Conservation (phyloP, 2,113 vertebrate species). For the Melanerpes aurifrons region DNA sequence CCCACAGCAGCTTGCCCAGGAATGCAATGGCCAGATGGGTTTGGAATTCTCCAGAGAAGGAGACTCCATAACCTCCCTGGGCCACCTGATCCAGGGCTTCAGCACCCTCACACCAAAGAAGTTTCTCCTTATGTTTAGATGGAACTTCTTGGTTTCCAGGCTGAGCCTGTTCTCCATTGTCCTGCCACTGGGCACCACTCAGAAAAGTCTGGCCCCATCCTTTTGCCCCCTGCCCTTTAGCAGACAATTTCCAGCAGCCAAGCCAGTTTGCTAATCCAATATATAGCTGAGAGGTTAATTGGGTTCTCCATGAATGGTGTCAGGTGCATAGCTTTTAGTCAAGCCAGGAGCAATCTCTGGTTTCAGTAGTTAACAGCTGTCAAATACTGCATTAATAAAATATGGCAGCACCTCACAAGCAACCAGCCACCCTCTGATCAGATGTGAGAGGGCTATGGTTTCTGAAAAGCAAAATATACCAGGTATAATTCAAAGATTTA, state of each 20-base stretch:
- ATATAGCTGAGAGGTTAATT: constrained; percentile 31
- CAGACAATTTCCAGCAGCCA: not conserved
- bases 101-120: too few species aligned
- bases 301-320: constrained; percentile 35
- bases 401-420: constrained; percentile 18
- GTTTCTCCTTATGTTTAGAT: too few species aligned
- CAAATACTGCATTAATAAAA: constrained; percentile 71
- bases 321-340: constrained; percentile 50
- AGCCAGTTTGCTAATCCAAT: constrained; percentile 35
- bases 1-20: too few species aligned
- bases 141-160: too few species aligned
- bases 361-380: constrained; percentile 76
- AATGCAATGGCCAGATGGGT: too few species aligned
- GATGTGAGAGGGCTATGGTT: not conserved
- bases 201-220: too few species aligned
- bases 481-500: not conserved
- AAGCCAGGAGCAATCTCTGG: constrained; percentile 52
- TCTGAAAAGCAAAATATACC: not conserved
- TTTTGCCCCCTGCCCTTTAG: not conserved
- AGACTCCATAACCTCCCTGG: too few species aligned
- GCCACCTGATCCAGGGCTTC: too few species aligned
- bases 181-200: too few species aligned
- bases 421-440: not conserved
- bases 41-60: too few species aligned
- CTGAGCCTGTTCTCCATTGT: too few species aligned